These are phyloP conservation scores for Grammomys surdaster DNA, from an alignment of 2,113 vertebrate species.

Conservation along the genomic window DNA sequence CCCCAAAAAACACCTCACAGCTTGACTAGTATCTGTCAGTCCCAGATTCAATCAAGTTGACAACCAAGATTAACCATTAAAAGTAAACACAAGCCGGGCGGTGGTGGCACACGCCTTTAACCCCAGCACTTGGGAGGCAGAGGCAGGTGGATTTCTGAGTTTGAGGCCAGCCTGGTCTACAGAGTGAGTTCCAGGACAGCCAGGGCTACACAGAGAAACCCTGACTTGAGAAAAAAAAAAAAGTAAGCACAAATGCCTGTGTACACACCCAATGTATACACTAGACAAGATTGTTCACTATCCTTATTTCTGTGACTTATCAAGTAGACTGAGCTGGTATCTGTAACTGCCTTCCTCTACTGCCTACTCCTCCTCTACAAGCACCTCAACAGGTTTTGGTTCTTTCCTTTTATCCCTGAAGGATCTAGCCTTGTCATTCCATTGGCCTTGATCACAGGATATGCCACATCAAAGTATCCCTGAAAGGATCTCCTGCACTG, in stretches of 20 bases:
- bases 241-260: background rate
- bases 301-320: background rate
- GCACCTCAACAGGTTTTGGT: background rate
- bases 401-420: background rate
- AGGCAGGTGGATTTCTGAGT: too few relatives aligned
- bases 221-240: background rate
- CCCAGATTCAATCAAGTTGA: background rate
- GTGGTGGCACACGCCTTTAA: too few relatives aligned
- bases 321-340: background rate
- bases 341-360: background rate
- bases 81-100: background rate
- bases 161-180: too few relatives aligned
- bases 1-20: background rate
- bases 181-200: too few relatives aligned
- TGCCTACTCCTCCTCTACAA: background rate
- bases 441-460: background rate
- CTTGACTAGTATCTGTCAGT: background rate
- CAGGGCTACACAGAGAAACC: too few relatives aligned
- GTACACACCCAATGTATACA: background rate
- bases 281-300: background rate
- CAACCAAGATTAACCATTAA: background rate
- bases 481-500: background rate
- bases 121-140: too few relatives aligned
- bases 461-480: background rate
- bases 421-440: too few relatives aligned